Evolutionary conservation across 1,140 invertebrate species (phyloP), one percentile per base, ranked within the genome.

Genomic region (Oryctes rhinoceros): DNA sequence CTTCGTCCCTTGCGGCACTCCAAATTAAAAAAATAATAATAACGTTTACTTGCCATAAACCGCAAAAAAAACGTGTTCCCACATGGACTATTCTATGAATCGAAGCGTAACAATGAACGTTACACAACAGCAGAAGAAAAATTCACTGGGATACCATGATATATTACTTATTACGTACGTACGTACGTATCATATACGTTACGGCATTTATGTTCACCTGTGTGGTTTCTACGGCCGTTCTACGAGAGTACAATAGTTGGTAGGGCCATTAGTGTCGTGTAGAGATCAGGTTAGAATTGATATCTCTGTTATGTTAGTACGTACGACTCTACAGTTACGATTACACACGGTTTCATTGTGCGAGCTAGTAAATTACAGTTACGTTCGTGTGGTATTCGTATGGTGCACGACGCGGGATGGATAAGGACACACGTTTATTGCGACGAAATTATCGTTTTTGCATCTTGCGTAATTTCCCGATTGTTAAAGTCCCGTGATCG

Each of bases 291-390:
- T 59, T 18, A 59, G 18, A 59, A 59, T 59, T 59, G 53, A 59
- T 59, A 59, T 59, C 53, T 59, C 18, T 59, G 6, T 59, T 59
- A 59, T 59, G n/a, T 18, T 18, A 2, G 24, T 30, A 30, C 53
- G 18, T 59, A 59, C 7, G n/a, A 18, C 53, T 18, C 53, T 59
- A 59, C 53, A 59, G 53, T 59, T 59, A 59, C 6, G 15, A 59
- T 59, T 59, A 59, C 18, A 59, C 18, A 18, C 18, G 18, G 18
- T 59, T 59, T 59, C 15, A 18, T 59, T 59, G 53, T 59, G 39
- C 39, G 53, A 59, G 53, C 53, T 59, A 59, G 53, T n/a, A 59
- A 59, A 59, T 59, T 59, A 59, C 53, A 59, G 53, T 59, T 59
- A 59, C 53, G 18, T 59, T 18, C 18, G 11, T 53, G 49, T 53